Percentiles rank a stretch among this genome's conserved stretches.
phyloP scores from a whole-genome alignment of 2,888 invertebrate species.

The Linnaemya tessellans region DNA sequence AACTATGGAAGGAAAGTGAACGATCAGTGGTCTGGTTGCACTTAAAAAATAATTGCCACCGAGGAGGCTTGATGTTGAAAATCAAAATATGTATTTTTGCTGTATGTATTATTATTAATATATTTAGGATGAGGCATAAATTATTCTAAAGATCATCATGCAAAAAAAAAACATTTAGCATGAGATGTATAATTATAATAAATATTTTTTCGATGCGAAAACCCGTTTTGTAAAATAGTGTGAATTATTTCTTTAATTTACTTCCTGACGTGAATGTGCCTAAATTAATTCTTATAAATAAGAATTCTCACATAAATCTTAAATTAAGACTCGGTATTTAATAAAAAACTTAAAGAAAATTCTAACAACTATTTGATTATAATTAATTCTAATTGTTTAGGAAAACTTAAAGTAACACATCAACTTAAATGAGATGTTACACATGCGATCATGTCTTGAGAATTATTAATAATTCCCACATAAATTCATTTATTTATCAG shows the following conservation, averaged over 20 bases:
- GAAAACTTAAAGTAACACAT: background rate
- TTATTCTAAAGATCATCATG: too few relatives aligned
- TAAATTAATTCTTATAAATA: background rate
- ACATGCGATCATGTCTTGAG: constrained; percentile 42
- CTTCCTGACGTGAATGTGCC: background rate
- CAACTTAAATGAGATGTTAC: constrained; percentile 27
- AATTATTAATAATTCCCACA: constrained; percentile 51
- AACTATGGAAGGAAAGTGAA: too few relatives aligned
- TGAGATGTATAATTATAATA: too few relatives aligned
- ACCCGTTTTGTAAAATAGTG: too few relatives aligned
- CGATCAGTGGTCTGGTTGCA: too few relatives aligned
- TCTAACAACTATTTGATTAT: background rate
- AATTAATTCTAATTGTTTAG: constrained; percentile 56
- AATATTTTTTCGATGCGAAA: too few relatives aligned
- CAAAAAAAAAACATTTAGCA: too few relatives aligned
- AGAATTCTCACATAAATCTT: constrained; percentile 59
- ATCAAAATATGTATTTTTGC: too few relatives aligned
- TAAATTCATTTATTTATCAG: constrained; percentile 47
- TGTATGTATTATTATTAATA: too few relatives aligned
- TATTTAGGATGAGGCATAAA: too few relatives aligned
- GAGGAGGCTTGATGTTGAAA: too few relatives aligned
- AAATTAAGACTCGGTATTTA: background rate
- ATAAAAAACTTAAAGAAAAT: background rate
- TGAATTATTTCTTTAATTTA: background rate
- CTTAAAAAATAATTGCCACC: too few relatives aligned